A percentile compares a stretch with the other conserved stretches of the same genome.
Evolutionary conservation across 2,888 invertebrate genomes (phyloP).

Genomic region (Temnothorax rugatulus): DNA sequence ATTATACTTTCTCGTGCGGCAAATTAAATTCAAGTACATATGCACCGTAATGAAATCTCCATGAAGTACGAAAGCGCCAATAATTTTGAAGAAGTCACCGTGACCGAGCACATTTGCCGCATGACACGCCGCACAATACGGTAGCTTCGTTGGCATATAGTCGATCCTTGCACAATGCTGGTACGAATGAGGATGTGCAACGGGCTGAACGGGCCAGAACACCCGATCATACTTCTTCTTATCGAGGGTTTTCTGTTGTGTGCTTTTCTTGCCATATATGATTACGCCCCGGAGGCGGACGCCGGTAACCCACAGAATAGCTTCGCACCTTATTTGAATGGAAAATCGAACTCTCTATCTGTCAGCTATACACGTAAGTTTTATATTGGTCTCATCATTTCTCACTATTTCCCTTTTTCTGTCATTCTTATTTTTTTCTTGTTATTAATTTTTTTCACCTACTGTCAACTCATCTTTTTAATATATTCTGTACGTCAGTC

Average conservation of each 20-base stretch:
- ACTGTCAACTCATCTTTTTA: slow-evolving; percentile 38
- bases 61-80: not conserved
- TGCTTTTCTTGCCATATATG: slow-evolving; percentile 85
- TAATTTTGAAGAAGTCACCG: not conserved
- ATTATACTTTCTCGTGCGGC: not conserved
- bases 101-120: not conserved
- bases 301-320: slow-evolving; percentile 85
- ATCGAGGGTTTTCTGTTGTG: slow-evolving; percentile 85
- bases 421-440: slow-evolving; percentile 17
- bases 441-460: not conserved
- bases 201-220: slow-evolving; percentile 49
- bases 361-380: slow-evolving; percentile 82
- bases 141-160: slow-evolving; percentile 6
- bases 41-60: not conserved
- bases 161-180: not conserved
- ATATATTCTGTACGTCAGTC: not conserved
- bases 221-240: slow-evolving; percentile 82
- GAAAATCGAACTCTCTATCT: slow-evolving; percentile 78
- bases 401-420: slow-evolving; percentile 34
- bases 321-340: slow-evolving; percentile 81
- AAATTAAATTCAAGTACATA: not conserved
- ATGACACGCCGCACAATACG: not conserved
- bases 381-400: not conserved
- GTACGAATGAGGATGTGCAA: slow-evolving; percentile 33
- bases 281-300: slow-evolving; percentile 86